These are phyloP conservation scores for Matsumyia berberina DNA, from an alignment of 2,888 invertebrate species.

Conservation along the genomic window DNA sequence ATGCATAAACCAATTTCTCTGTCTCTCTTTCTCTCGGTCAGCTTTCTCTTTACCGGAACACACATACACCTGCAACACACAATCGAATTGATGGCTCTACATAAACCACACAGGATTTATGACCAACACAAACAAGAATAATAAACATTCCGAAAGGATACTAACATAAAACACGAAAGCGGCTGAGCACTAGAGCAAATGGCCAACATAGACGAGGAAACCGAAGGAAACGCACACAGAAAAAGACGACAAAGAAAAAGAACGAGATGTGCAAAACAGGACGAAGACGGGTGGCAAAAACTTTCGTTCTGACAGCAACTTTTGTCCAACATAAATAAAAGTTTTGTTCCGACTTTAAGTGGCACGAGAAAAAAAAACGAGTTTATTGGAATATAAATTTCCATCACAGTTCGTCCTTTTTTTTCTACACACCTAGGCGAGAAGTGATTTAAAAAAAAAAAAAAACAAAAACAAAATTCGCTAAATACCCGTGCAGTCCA, in stretches of 20 bases:
- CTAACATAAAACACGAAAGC: slow-evolving; percentile 76
- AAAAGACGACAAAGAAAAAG: slow-evolving; percentile 76
- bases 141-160: slow-evolving; percentile 77
- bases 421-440: background rate
- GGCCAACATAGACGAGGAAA: slow-evolving; percentile 75
- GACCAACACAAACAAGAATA: slow-evolving; percentile 81
- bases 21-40: slow-evolving; percentile 17
- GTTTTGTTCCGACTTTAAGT: slow-evolving; percentile 83
- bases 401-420: slow-evolving; percentile 38
- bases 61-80: slow-evolving; percentile 44
- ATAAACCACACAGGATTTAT: slow-evolving; percentile 84
- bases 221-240: slow-evolving; percentile 71
- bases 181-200: slow-evolving; percentile 77
- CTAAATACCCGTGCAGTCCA: slow-evolving; percentile 69
- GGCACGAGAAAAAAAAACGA: slow-evolving; percentile 60
- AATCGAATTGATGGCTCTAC: slow-evolving; percentile 77
- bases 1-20: slow-evolving; percentile 18
- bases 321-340: slow-evolving; percentile 84
- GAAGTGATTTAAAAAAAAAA: slow-evolving; percentile 46
- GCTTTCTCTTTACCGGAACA: slow-evolving; percentile 63
- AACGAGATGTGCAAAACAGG: slow-evolving; percentile 74
- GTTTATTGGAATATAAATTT: slow-evolving; percentile 52
- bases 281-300: slow-evolving; percentile 80
- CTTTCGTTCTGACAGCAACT: slow-evolving; percentile 82
- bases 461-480: slow-evolving; percentile 29